Conservation (phyloP, 2,888 invertebrate genomes). For the Chymomyza caudatula region DNA sequence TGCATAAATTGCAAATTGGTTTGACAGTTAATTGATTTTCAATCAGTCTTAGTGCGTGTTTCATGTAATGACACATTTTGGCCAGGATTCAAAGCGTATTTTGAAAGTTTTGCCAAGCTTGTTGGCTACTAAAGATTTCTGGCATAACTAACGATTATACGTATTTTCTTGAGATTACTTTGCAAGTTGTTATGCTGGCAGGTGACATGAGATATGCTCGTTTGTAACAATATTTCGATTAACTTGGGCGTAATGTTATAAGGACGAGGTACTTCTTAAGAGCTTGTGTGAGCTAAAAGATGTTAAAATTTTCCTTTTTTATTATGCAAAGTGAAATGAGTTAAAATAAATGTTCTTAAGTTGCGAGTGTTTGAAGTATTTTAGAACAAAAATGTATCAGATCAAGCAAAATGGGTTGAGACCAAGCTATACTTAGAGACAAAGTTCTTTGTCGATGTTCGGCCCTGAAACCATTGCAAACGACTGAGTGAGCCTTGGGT, state of each 20-base stretch:
- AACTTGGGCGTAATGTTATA: background rate
- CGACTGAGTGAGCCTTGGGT: too few species aligned
- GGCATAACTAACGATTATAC: background rate
- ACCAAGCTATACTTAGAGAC: too few species aligned
- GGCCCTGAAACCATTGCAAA: too few species aligned
- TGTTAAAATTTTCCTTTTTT: background rate
- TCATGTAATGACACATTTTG: background rate
- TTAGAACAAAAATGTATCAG: too few species aligned
- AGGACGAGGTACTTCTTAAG: background rate
- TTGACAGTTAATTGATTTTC: conserved; percentile 68
- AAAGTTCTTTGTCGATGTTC: too few species aligned
- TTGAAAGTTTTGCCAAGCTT: background rate
- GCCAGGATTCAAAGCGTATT: background rate
- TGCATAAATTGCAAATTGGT: conserved; percentile 70
- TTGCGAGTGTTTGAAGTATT: too few species aligned
- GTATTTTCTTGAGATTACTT: background rate
- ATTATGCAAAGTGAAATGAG: background rate
- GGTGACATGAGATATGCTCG: background rate
- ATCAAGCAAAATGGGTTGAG: too few species aligned
- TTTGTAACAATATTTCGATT: background rate
- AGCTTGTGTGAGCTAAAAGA: background rate
- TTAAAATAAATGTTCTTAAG: too few species aligned
- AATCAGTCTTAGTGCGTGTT: background rate
- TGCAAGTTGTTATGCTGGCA: background rate
- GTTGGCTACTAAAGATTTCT: background rate